Evolutionary conservation across 2,888 invertebrate species (phyloP).

Genomic region (Allophyes oxyacanthae): DNA sequence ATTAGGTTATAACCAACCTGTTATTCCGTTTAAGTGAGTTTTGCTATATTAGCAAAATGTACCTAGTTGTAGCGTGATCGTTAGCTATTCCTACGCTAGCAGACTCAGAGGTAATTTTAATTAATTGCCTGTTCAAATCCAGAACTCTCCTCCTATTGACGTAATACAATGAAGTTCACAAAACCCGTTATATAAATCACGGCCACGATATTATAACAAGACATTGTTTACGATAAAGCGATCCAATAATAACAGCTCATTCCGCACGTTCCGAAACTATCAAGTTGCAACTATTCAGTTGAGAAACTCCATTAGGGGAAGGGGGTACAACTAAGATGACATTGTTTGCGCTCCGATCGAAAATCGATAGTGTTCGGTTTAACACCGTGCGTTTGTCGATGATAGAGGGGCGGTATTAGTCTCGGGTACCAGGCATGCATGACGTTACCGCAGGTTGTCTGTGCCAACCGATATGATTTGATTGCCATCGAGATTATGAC

Average conservation of each 20-base stretch:
- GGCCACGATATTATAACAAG: slow-evolving; percentile 19
- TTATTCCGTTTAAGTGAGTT: no score
- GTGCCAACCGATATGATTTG: not conserved
- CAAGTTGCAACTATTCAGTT: slow-evolving; percentile 58
- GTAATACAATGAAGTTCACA: not conserved
- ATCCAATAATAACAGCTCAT: slow-evolving; percentile 40
- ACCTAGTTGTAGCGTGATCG: no score
- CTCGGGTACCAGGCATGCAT: slow-evolving; percentile 24
- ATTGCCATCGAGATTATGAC: no score
- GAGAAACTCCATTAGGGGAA: slow-evolving; percentile 63
- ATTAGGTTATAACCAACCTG: no score
- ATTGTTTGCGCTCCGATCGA: slow-evolving; percentile 64
- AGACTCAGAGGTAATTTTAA: no score
- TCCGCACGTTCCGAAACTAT: slow-evolving; percentile 47
- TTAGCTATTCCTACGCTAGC: no score
- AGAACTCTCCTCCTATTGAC: not conserved
- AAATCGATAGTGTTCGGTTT: slow-evolving; percentile 60
- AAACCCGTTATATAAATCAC: slow-evolving; percentile 17
- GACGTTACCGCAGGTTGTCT: slow-evolving; percentile 15
- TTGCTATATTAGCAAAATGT: no score
- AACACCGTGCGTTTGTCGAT: slow-evolving; percentile 36
- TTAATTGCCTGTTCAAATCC: no score
- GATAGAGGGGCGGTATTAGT: slow-evolving; percentile 20
- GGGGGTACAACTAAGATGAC: slow-evolving; percentile 56
- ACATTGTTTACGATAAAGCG: slow-evolving; percentile 40